Evolutionary conservation across 1,140 invertebrate species (phyloP), one percentile per base, ranked within the genome.

Genomic region (Drosophila rufa): DNA sequence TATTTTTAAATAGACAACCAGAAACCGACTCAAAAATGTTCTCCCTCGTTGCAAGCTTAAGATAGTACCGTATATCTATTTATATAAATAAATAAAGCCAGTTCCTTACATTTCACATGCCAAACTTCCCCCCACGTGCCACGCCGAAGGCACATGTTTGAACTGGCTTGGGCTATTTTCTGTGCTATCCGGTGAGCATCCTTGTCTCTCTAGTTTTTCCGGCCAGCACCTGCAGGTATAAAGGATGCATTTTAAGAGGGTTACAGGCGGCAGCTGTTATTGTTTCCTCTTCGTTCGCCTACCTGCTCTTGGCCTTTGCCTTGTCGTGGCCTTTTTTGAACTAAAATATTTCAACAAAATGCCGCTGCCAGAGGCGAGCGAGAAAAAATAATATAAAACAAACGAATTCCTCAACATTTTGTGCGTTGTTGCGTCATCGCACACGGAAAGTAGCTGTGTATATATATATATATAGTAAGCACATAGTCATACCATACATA

Each of bases 391-490:
- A 40, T 58, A 70, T 73, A 73, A 57, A 60, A 57, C 50, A 79
- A 65, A 75, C 45, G 61, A 87, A 84, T 89, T 79, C 78, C 74
- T 79, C 77, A 75, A 82, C 66, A 71, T 67, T 65, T 75, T 68
- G 59, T 80, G 69, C 80, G 75, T 79, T 77, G 64, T 78, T 87
- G 84, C 83, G 84, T 87, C 83, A 87, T 89, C 83, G 73, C 58
- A 47, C 40, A 69, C 77, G 73, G 80, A 87, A 77, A 64, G 48
- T 70, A 51, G 48, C 38, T 61, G 59, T 50, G 59, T 62, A 53
- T 58, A 61, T 53, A 17, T 33, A 42, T 17, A 59, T 47, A 42
- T 55, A 38, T 55, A 55, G 51, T 38, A 38, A 53, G 51, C 25
- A 66, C 25, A 46, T 46, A 69, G 27, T 2, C 48, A 36, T 55